Evolutionary conservation across 2,888 invertebrate genomes (phyloP).

Genomic region (Sericinus montela): DNA sequence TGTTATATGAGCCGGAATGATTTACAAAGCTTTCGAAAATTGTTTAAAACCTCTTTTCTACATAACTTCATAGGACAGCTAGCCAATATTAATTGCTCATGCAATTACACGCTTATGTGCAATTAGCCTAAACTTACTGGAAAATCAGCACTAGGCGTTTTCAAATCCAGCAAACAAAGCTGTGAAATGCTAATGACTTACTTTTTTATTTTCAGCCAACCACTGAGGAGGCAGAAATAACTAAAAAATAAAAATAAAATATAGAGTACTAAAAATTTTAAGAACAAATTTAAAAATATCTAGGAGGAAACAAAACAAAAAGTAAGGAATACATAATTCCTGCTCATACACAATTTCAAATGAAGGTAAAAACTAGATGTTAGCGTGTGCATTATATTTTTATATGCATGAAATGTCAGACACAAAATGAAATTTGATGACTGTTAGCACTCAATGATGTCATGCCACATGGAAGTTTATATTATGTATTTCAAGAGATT

Average conservation of each 20-base stretch:
- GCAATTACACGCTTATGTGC: slow-evolving; percentile 20
- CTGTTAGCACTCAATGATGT: slow-evolving; percentile 3
- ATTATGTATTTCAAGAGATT: slow-evolving; percentile 19
- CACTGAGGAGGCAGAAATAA: slow-evolving; percentile 68
- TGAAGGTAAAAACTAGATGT: slow-evolving; percentile 2
- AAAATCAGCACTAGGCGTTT: slow-evolving; percentile 19
- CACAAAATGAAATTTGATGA: not conserved
- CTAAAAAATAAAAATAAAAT: slow-evolving; percentile 66
- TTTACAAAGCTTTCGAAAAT: slow-evolving; percentile 10
- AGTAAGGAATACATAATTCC: slow-evolving; percentile 5
- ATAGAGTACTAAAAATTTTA: slow-evolving; percentile 40
- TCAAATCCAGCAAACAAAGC: slow-evolving; percentile 60
- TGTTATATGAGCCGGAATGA: slow-evolving; percentile 20
- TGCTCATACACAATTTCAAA: slow-evolving; percentile 16
- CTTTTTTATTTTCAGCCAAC: slow-evolving; percentile 67
- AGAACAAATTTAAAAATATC: no score
- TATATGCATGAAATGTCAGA: not conserved
- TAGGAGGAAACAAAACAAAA: no score
- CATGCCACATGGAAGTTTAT: slow-evolving; percentile 5
- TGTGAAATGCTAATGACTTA: slow-evolving; percentile 60
- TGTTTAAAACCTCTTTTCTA: slow-evolving; percentile 3
- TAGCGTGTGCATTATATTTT: slow-evolving; percentile 13
- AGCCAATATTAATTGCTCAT: slow-evolving; percentile 19
- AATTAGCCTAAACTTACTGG: slow-evolving; percentile 22
- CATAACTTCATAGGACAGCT: slow-evolving; percentile 1